These are phyloP conservation scores for Stictocephala bisonia DNA, from an alignment of 2,888 invertebrate genomes.

Conservation along the genomic window DNA sequence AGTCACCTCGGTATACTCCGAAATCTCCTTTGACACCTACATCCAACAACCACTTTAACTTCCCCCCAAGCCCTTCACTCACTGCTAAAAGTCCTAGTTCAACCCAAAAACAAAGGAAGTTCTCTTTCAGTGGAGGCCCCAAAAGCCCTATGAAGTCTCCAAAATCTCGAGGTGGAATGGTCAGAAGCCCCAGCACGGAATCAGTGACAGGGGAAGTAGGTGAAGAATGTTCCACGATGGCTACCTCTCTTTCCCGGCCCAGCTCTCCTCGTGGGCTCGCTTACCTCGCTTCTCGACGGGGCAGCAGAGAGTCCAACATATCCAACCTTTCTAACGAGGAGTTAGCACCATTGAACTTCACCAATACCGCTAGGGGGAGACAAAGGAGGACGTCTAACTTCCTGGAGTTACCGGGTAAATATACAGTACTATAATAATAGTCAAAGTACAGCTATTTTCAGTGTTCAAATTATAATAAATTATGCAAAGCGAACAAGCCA, in stretches of 20 bases:
- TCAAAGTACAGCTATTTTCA: too few relatives aligned
- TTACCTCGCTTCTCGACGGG: constrained; percentile 86
- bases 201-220: constrained; percentile 67
- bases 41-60: constrained; percentile 42
- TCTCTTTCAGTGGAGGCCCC: constrained; percentile 39
- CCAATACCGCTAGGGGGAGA: constrained; percentile 79
- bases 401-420: constrained; percentile 83
- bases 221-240: constrained; percentile 72
- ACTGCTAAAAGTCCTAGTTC: constrained; percentile 23
- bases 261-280: constrained; percentile 66
- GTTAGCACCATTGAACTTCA: constrained; percentile 83
- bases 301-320: constrained; percentile 79
- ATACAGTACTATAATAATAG: not conserved
- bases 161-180: not conserved
- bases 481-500: too few relatives aligned
- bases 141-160: constrained; percentile 17
- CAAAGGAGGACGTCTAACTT: constrained; percentile 89
- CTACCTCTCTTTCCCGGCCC: constrained; percentile 48
- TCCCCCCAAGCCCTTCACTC: constrained; percentile 44
- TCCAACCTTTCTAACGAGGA: constrained; percentile 81
- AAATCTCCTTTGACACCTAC: constrained; percentile 33
- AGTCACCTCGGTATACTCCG: constrained; percentile 43
- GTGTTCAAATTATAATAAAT: too few relatives aligned
- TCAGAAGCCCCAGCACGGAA: constrained; percentile 65
- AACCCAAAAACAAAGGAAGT: constrained; percentile 8